Evolutionary conservation across 2,113 vertebrate species (phyloP).

Genomic region (Pogona vitticeps): DNA sequence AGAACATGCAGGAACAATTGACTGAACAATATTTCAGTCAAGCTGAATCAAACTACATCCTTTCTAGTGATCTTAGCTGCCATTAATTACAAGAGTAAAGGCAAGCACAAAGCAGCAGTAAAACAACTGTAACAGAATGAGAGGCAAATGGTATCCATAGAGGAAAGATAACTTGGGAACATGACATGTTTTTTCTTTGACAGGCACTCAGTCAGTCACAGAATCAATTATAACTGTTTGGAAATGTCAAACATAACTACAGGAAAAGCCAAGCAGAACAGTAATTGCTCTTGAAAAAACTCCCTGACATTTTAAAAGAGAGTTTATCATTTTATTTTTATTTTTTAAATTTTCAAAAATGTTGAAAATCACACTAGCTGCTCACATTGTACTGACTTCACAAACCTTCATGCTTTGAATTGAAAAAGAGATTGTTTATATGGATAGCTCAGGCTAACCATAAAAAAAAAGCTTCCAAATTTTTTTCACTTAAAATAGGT

Average conservation of each 20-base stretch:
- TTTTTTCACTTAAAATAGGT: slow-evolving; percentile 51
- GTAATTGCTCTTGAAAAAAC: slow-evolving; percentile 47
- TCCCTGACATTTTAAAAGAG: slow-evolving; percentile 50
- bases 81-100: slow-evolving; percentile 9
- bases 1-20: background rate
- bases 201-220: slow-evolving; percentile 53
- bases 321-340: slow-evolving; percentile 33
- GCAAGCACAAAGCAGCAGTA: slow-evolving; percentile 14
- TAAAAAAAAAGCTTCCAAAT: slow-evolving; percentile 55
- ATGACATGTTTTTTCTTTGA: slow-evolving; percentile 8
- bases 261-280: slow-evolving; percentile 48
- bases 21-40: background rate
- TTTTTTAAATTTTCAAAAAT: slow-evolving; percentile 38
- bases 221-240: slow-evolving; percentile 43
- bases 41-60: too few species aligned
- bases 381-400: slow-evolving; percentile 22
- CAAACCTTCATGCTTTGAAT: slow-evolving; percentile 41
- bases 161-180: slow-evolving; percentile 43
- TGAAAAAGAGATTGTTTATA: slow-evolving; percentile 40
- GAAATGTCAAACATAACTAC: slow-evolving; percentile 55
- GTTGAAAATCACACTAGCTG: slow-evolving; percentile 39
- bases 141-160: slow-evolving; percentile 33
- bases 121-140: slow-evolving; percentile 40
- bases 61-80: background rate
- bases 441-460: slow-evolving; percentile 50